phyloP scores from a whole-genome alignment of 2,888 invertebrate species.

The Nephrotoma guestfalica region DNA sequence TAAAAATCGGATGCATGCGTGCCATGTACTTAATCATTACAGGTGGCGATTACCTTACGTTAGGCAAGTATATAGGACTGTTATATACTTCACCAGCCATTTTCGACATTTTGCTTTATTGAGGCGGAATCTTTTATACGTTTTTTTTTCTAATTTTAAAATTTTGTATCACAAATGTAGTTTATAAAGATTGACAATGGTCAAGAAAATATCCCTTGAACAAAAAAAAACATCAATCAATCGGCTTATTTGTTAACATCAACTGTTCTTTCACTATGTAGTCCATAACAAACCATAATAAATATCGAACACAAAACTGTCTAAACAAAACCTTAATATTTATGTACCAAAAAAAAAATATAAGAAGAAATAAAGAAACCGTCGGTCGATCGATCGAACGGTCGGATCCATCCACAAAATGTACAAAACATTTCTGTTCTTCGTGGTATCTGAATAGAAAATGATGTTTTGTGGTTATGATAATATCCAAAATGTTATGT shows the following conservation, averaged over 20 bases:
- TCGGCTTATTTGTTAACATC: neutral
- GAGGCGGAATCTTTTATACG: too few species aligned
- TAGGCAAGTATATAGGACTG: too few species aligned
- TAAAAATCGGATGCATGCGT: too few species aligned
- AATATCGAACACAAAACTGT: neutral
- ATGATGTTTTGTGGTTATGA: neutral
- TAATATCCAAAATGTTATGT: neutral
- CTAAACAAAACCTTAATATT: neutral
- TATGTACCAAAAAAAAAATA: neutral
- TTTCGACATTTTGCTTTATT: too few species aligned
- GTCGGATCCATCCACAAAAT: too few species aligned
- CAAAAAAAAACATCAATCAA: neutral
- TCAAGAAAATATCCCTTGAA: neutral
- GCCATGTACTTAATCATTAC: too few species aligned
- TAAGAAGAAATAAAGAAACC: neutral
- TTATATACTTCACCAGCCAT: too few species aligned
- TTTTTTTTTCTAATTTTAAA: too few species aligned
- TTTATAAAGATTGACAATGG: neutral
- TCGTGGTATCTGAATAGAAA: neutral
- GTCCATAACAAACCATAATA: neutral
- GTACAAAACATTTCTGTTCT: neutral
- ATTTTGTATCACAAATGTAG: too few species aligned
- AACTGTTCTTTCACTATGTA: neutral
- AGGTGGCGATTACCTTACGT: too few species aligned
- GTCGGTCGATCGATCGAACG: neutral